Percentiles rank a stretch among this genome's conserved stretches.
Evolutionary conservation across 2,797 vertebrate species (phyloP).

Genomic region (Sebastes miniatus): DNA sequence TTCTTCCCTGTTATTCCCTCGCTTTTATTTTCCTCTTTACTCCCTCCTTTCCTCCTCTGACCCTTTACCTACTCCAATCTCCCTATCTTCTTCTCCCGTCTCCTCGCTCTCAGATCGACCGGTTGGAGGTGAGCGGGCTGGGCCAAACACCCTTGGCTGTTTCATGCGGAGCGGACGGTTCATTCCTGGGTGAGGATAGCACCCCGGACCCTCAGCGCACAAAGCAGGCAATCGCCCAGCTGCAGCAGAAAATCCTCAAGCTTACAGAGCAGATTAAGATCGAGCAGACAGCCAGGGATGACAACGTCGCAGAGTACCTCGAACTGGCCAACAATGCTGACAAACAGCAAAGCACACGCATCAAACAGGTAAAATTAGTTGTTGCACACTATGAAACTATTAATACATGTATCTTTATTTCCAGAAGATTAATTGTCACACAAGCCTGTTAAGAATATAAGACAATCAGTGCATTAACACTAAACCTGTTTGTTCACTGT

Average conservation of each 20-base stretch:
- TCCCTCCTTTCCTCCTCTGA: neutral
- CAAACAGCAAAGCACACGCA: conserved; percentile 93
- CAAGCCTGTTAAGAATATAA: too few relatives aligned
- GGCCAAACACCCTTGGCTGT: conserved; percentile 77
- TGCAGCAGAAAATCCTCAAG: conserved; percentile 98
- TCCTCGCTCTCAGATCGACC: conserved; percentile 86
- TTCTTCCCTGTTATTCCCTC: neutral
- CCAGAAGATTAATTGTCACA: neutral
- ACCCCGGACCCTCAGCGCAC: conserved; percentile 93
- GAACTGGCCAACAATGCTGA: conserved; percentile 96
- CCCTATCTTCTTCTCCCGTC: neutral
- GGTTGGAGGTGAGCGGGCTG: conserved; percentile 91
- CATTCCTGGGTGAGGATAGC: conserved; percentile 87
- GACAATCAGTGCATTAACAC: neutral
- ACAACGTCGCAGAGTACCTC: conserved; percentile 97
- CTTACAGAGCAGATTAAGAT: conserved; percentile 98
- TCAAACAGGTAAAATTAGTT: conserved; percentile 85
- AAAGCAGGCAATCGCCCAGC: conserved; percentile 93
- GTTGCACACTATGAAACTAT: neutral
- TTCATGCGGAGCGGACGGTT: conserved; percentile 87
- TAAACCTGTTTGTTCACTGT: conserved; percentile 26
- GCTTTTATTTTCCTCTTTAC: neutral
- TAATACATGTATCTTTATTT: neutral
- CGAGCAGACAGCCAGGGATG: conserved; percentile 94
- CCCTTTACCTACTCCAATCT: neutral